Evolutionary conservation across 1,140 invertebrate genomes (phyloP).

Genomic region (Thalassaphorura encarpata): DNA sequence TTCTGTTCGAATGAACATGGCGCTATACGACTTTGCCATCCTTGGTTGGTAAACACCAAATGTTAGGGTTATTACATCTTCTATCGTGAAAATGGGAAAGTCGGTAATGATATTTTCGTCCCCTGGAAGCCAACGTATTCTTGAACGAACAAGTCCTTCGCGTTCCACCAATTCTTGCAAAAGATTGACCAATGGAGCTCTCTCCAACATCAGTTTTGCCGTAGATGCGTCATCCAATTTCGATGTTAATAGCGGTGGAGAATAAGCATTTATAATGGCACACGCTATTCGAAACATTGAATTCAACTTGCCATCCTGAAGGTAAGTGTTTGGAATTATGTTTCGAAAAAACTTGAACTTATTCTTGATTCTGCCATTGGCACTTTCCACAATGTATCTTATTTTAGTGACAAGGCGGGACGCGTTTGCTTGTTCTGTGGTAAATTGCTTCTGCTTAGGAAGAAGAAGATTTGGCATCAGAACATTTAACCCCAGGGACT

Average conservation of each 20-base stretch:
- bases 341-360: conserved; percentile 12
- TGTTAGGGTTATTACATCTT: conserved; percentile 2
- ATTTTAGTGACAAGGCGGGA: conserved; percentile 36
- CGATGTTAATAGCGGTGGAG: background rate
- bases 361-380: conserved; percentile 32
- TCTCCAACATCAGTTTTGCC: background rate
- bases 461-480: conserved; percentile 33
- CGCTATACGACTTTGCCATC: background rate
- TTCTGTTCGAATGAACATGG: too few relatives aligned
- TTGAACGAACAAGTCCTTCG: background rate
- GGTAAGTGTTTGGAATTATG: background rate
- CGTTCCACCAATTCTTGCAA: background rate
- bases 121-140: background rate
- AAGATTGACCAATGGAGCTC: background rate
- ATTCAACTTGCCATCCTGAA: background rate
- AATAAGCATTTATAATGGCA: conserved; percentile 8
- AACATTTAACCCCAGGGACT: conserved; percentile 25
- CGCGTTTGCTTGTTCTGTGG: conserved; percentile 35
- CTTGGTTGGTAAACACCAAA: conserved; percentile 7
- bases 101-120: background rate
- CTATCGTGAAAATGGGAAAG: conserved; percentile 7
- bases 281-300: background rate
- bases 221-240: background rate
- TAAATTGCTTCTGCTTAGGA: conserved; percentile 34
- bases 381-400: conserved; percentile 36